Percentiles rank a stretch among this genome's conserved stretches.
These are phyloP conservation scores for Magallana nippona DNA, from an alignment of 2,888 invertebrate species.

Conservation along the genomic window DNA sequence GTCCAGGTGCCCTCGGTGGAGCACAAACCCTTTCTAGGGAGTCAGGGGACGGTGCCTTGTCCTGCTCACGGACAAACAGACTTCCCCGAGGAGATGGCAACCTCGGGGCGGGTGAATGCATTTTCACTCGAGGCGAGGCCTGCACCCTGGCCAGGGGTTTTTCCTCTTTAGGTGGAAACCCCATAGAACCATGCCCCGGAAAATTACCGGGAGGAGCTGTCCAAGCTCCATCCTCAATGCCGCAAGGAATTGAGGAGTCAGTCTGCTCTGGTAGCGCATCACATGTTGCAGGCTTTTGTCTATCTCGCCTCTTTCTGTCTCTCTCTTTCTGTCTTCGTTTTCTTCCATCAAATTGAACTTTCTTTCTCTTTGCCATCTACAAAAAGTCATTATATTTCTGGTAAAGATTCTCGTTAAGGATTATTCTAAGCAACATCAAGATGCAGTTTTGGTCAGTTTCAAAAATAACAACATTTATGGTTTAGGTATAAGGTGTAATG, in stretches of 20 bases:
- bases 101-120: slow-evolving; percentile 24
- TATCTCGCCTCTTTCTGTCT: no score
- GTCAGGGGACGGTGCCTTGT: slow-evolving; percentile 34
- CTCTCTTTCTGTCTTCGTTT: no score
- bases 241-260: background rate
- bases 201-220: slow-evolving; percentile 12
- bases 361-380: no score
- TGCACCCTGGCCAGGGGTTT: slow-evolving; percentile 37
- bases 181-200: slow-evolving; percentile 11
- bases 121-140: slow-evolving; percentile 29
- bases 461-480: no score
- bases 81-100: slow-evolving; percentile 31
- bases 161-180: slow-evolving; percentile 16
- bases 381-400: no score
- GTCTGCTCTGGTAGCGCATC: no score
- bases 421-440: no score
- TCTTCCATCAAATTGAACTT: no score
- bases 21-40: slow-evolving; percentile 38
- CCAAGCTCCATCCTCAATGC: background rate
- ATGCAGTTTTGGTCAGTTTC: no score
- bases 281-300: no score
- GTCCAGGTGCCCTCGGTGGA: slow-evolving; percentile 21
- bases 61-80: slow-evolving; percentile 11
- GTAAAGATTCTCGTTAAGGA: no score
- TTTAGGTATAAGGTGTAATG: no score